These are phyloP conservation scores for Fundulus diaphanus DNA, from an alignment of 2,797 vertebrate species.

Conservation along the genomic window DNA sequence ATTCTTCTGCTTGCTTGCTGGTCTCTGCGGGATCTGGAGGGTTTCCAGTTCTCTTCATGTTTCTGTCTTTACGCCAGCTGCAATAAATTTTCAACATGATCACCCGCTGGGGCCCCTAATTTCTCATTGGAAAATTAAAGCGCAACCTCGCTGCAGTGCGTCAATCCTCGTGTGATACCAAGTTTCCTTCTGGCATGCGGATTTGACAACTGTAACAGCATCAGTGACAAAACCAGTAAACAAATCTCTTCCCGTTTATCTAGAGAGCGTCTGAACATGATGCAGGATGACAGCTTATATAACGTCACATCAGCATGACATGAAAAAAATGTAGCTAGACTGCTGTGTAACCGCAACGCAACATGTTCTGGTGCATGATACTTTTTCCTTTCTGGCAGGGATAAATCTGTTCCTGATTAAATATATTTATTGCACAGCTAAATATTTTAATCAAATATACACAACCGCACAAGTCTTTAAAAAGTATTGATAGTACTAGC, in stretches of 20 bases:
- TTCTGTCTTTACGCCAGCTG: conserved; percentile 8
- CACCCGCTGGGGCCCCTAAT: not conserved
- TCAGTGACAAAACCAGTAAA: conserved; percentile 9
- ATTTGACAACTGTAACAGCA: not conserved
- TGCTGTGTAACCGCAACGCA: not conserved
- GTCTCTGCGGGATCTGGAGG: conserved; percentile 21
- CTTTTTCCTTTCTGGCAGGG: too few species aligned
- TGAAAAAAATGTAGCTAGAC: not conserved
- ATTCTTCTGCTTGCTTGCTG: conserved; percentile 29
- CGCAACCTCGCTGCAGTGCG: not conserved
- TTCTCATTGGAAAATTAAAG: not conserved
- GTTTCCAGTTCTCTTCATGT: conserved; percentile 11
- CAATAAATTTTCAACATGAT: conserved; percentile 7
- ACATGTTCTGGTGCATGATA: not conserved
- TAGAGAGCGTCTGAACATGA: not conserved
- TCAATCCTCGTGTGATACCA: not conserved
- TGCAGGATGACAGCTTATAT: not conserved
- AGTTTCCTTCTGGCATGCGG: not conserved
- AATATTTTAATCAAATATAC: too few species aligned
- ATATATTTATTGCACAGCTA: not conserved
- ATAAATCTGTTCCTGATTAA: not conserved
- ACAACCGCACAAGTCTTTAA: too few species aligned
- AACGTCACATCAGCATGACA: not conserved
- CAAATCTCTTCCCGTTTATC: not conserved
- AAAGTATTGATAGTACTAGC: too few species aligned